Evolutionary conservation across 64 coral and sea anemone species (phyloP).

Genomic region (Stichodactyla mertensii): DNA sequence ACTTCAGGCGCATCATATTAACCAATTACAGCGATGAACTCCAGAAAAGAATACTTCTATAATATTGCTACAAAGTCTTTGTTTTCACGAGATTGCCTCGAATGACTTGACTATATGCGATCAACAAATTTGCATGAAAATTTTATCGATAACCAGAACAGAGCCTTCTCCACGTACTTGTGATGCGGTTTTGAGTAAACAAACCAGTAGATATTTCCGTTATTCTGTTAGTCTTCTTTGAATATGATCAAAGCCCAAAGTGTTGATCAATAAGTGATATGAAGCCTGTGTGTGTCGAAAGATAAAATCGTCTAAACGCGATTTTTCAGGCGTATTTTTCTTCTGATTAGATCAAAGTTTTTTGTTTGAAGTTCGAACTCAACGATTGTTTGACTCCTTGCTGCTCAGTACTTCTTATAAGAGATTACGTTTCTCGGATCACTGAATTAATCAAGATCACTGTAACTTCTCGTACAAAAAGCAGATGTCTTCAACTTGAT

Average conservation of each 20-base stretch:
- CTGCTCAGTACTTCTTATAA: background rate
- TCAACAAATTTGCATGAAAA: background rate
- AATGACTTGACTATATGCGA: background rate
- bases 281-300: background rate
- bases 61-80: background rate
- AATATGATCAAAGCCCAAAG: constrained; percentile 2
- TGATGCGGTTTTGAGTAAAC: background rate
- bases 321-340: background rate
- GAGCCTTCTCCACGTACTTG: background rate
- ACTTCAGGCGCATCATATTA: constrained; percentile 13
- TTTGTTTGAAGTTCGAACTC: background rate
- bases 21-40: background rate
- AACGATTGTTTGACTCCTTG: background rate
- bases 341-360: background rate
- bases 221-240: background rate
- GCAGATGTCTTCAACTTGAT: background rate
- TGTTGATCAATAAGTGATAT: constrained; percentile 5
- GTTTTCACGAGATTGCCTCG: background rate
- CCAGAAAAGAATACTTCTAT: background rate
- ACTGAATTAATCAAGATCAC: background rate
- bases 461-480: background rate
- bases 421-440: background rate
- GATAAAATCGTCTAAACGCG: background rate
- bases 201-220: background rate
- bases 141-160: background rate